These are phyloP conservation scores for Odocoileus virginianus DNA, from an alignment of 2,113 vertebrate species.

Conservation along the genomic window DNA sequence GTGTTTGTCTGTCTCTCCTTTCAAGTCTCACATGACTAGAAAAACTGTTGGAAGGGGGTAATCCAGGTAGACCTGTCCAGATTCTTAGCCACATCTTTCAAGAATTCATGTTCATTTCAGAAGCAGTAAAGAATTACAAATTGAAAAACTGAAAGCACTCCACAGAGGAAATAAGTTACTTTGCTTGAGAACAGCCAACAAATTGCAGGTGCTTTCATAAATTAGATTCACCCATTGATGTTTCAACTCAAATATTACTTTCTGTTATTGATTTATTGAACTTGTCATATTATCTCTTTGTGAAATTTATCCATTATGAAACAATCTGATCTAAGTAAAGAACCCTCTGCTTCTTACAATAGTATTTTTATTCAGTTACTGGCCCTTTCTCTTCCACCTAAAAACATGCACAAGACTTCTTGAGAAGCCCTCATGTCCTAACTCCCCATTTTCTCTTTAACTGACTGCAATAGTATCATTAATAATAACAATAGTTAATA, in stretches of 20 bases:
- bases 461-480: neutral
- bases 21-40: neutral
- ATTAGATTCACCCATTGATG: constrained; percentile 1
- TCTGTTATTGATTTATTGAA: constrained; percentile 52
- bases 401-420: neutral
- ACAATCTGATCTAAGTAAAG: constrained; percentile 47
- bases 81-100: neutral
- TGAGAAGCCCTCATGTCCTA: neutral
- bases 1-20: neutral
- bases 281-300: constrained; percentile 41
- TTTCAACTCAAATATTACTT: constrained; percentile 44
- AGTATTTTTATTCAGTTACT: constrained; percentile 42
- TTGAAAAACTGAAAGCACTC: neutral
- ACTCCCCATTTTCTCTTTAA: neutral
- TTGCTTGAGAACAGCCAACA: constrained; percentile 12
- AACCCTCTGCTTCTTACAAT: neutral
- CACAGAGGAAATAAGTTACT: neutral
- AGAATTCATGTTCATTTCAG: constrained; percentile 27
- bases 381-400: neutral
- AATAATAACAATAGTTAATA: neutral
- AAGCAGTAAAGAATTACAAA: constrained; percentile 8
- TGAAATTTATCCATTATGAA: constrained; percentile 35
- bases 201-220: constrained; percentile 43
- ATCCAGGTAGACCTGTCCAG: neutral
- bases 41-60: neutral